phyloP scores from a whole-genome alignment of 2,888 invertebrate species.

The Bugula neritina region DNA sequence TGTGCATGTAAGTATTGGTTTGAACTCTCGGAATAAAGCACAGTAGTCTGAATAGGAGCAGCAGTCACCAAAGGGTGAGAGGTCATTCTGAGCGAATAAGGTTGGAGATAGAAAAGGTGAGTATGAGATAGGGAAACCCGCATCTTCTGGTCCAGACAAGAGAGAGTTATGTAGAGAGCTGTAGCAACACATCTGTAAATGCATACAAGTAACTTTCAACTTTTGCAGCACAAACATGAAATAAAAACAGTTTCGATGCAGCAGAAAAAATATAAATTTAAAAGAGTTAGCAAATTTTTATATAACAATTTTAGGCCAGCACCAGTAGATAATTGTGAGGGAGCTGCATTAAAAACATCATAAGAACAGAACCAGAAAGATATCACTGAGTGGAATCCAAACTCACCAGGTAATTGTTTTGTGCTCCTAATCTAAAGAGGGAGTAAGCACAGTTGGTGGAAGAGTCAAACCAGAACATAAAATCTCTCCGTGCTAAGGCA shows the following conservation, averaged over 20 bases:
- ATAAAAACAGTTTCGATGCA: no score
- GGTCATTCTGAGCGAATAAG: neutral
- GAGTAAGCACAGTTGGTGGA: neutral
- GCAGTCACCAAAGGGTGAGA: neutral
- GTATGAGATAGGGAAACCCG: neutral
- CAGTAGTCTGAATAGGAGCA: constrained; percentile 16
- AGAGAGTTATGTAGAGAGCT: neutral
- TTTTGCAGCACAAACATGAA: no score
- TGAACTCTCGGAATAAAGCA: neutral
- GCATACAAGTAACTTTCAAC: no score
- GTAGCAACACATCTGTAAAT: constrained; percentile 22
- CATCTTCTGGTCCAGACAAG: neutral
- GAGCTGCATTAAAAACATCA: no score
- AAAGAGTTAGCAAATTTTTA: no score
- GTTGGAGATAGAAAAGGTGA: neutral
- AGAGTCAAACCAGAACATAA: neutral
- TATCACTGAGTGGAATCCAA: no score
- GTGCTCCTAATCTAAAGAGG: neutral
- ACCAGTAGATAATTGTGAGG: no score
- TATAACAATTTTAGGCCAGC: no score
- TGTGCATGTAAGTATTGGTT: neutral
- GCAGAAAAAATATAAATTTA: no score
- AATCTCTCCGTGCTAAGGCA: neutral
- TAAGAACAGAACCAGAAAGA: no score
- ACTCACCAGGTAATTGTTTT: no score